Evolutionary conservation across 2,113 vertebrate species (phyloP), one percentile per base, ranked within the genome.

Genomic region (Varanus salvator): DNA sequence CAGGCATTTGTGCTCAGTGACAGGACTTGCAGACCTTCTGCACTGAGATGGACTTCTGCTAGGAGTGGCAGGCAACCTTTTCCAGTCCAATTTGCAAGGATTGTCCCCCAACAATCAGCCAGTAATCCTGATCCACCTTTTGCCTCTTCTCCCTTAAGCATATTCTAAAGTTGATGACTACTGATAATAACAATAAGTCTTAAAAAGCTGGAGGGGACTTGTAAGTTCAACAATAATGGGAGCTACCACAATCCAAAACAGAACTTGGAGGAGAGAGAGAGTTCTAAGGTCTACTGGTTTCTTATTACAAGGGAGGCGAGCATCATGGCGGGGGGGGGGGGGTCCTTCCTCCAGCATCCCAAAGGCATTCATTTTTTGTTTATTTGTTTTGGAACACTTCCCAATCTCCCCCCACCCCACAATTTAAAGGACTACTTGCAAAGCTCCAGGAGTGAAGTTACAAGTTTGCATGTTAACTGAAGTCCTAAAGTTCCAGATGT

Each of bases 401-500:
- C 50, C 21, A 27, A 72, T 54, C 17, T 31, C 23, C 12, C 86
- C 21, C 83, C 44, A 60, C 25, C 44, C 48, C 31, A 54, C 29
- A 75, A 27, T 15, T 12, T 38, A 50, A 77, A 89, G 27, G n/a
- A 21, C 48, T 29, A 44, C 48, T 71, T 57, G 25, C 3, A n/a
- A 50, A 31, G 8, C 25, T 71, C 12, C 52, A 11, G 11, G 50
- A 31, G 64, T 6, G 57, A n/a, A 27, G 57, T 48, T 19, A 89
- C 88, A 71, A 69, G 54, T 57, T 69, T 44, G 74, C 74, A 19
- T 57, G 17, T 68, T 38, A 12, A 85, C 69, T 69, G 44, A 68
- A 69, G n/a, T 31, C 72, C 14, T 68, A 54, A 66, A 38, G 74
- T 60, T 31, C 60, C 83, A 78, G 64, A 71, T 85, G 88, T 90